Evolutionary conservation across 2,888 invertebrate species (phyloP).

Genomic region (Pammene fasciana): DNA sequence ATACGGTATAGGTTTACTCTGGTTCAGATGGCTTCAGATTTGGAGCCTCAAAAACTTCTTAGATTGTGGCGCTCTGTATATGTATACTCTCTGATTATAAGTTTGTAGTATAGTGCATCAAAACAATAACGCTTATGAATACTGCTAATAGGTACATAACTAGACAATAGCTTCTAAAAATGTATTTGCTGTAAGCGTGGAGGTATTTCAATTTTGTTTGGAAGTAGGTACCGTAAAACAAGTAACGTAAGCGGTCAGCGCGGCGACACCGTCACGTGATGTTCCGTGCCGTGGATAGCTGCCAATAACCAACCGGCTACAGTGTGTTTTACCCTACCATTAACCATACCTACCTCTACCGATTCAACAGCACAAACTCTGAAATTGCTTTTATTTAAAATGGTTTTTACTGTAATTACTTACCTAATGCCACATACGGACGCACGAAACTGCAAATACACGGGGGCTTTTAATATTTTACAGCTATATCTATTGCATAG

Average conservation of each 20-base stretch:
- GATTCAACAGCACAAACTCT: slow-evolving; percentile 55
- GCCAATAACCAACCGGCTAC: slow-evolving; percentile 59
- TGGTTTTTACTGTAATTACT: slow-evolving; percentile 64
- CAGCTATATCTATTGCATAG: neutral
- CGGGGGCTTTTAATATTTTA: slow-evolving; percentile 42
- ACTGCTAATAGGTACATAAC: neutral
- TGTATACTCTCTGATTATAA: too few species aligned
- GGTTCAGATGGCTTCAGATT: too few species aligned
- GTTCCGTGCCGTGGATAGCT: slow-evolving; percentile 71
- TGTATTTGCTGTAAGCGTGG: neutral
- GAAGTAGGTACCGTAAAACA: slow-evolving; percentile 40
- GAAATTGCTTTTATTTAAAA: slow-evolving; percentile 63
- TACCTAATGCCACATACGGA: slow-evolving; percentile 49
- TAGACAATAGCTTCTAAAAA: slow-evolving; percentile 4
- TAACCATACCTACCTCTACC: slow-evolving; percentile 49
- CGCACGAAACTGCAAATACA: slow-evolving; percentile 56
- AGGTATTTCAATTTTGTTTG: slow-evolving; percentile 29
- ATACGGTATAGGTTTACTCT: too few species aligned
- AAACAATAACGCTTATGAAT: neutral
- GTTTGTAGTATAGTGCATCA: too few species aligned
- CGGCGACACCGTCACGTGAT: slow-evolving; percentile 66
- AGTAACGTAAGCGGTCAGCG: slow-evolving; percentile 47
- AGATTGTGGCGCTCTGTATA: too few species aligned
- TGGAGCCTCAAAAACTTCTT: too few species aligned
- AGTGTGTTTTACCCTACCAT: slow-evolving; percentile 63